Evolutionary conservation across 2,113 vertebrate genomes (phyloP), one percentile per base, ranked within the genome.

Genomic region (Nothocercus julius): DNA sequence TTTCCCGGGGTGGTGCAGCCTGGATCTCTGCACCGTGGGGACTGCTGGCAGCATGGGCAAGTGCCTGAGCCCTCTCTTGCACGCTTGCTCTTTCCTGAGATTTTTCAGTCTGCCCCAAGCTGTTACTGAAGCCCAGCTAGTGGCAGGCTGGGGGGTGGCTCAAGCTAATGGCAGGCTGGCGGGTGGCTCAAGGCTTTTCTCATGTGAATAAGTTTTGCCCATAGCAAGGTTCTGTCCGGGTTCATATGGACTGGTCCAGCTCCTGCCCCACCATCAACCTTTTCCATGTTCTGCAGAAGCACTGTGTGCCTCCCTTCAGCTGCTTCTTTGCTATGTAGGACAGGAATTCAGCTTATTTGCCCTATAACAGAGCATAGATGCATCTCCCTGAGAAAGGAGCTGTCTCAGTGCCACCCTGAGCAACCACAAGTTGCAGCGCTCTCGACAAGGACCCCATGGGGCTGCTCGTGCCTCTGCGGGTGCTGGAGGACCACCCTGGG

Each of bases 291-390:
- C 59, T 73, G 72, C 63, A 28, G n/a, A 20, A 0, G 4, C 32
- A 36, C 24, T 36, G 1, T 0, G 8, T 0, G 2, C 66, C 20
- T 89, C 53, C 38, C 22, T 67, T 30, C 25, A 16, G 53, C 49
- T 0, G 0, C 40, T 12, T 28, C 67, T 82, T 34, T 30, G 51
- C 7, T 30, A 34, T 25, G 38, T 36, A 72, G 62, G 28, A 32
- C 89, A 12, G 21, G 28, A 44, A 49, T 66, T 67, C 54, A 58
- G 27, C 36, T 73, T 36, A 32, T 54, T 79, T 82, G n/a, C 63
- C 21, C 5, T 53, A 2, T 54, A 66, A 69, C 11, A 27, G 68
- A 82, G 19, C n/a, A 66, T 38, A 30, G 34, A 36, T 64, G 15
- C n/a, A 89, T 82, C 49, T 75, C 54, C 36, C 47, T 28, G 58